Percentiles rank a stretch among this genome's conserved stretches.
phyloP scores from a whole-genome alignment of 2,113 vertebrate species.

The Tenrec ecaudatus region DNA sequence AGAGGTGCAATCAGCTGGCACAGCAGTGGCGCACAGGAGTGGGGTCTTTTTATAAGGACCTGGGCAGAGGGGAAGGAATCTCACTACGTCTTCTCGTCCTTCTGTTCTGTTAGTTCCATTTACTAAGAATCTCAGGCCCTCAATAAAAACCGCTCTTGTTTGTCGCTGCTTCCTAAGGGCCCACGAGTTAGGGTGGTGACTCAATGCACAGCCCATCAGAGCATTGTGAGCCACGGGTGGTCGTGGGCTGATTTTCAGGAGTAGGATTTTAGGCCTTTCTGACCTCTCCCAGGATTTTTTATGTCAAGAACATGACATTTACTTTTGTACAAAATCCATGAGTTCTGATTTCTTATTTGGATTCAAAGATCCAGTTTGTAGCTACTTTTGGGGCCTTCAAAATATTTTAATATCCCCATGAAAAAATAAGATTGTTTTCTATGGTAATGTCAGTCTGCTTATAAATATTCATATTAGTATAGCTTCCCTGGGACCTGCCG shows the following conservation, averaged over 20 bases:
- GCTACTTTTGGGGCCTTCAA: constrained; percentile 41
- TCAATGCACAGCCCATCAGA: not conserved
- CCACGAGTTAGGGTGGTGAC: not conserved
- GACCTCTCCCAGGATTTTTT: not conserved
- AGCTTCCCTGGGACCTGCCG: not conserved
- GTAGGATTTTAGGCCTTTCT: not conserved
- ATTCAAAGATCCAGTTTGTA: constrained; percentile 1
- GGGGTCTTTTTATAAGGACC: not conserved
- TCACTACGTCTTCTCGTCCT: not conserved
- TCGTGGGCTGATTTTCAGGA: not conserved
- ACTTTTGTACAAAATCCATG: not conserved
- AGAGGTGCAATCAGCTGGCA: not conserved
- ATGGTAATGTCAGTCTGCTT: not conserved
- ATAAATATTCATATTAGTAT: constrained; percentile 22
- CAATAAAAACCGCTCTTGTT: not conserved
- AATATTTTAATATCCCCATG: constrained; percentile 29
- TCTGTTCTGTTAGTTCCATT: not conserved
- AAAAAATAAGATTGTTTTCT: not conserved
- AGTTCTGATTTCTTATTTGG: not conserved
- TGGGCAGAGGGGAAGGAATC: too few relatives aligned
- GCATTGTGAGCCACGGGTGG: not conserved
- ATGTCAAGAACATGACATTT: not conserved
- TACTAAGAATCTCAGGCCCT: not conserved
- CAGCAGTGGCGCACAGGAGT: not conserved
- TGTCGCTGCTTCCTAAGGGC: not conserved